Conservation (phyloP, 1,140 invertebrate genomes). For the Cataglyphis hispanica region DNA sequence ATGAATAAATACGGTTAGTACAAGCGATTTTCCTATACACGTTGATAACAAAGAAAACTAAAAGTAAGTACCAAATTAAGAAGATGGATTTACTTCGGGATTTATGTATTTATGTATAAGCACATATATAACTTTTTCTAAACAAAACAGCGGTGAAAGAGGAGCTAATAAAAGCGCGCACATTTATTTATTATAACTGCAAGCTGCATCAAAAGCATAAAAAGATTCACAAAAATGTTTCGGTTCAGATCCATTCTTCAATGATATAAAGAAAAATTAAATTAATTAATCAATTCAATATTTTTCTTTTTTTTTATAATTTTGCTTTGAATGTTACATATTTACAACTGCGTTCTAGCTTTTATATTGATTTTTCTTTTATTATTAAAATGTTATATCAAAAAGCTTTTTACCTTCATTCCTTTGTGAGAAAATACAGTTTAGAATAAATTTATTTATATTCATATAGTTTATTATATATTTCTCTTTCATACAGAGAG, state of each 20-base stretch:
- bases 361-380: neutral
- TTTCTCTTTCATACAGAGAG: neutral
- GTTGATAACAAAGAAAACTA: neutral
- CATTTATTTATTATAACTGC: neutral
- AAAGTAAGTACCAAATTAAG: neutral
- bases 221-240: neutral
- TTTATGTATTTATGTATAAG: neutral
- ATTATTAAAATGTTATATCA: neutral
- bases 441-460: slow-evolving; percentile 7
- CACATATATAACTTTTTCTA: neutral
- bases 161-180: neutral
- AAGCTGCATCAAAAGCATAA: neutral
- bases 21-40: neutral
- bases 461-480: neutral
- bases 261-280: neutral
- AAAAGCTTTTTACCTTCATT: neutral
- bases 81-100: neutral
- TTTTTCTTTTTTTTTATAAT: neutral
- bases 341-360: neutral
- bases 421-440: neutral
- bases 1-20: slow-evolving; percentile 21
- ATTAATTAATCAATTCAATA: slow-evolving; percentile 26
- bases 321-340: neutral
- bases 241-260: neutral
- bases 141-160: neutral